Evolutionary conservation across 1,140 invertebrate species (phyloP), one percentile per base, ranked within the genome.

Genomic region (Cotesia glomerata): DNA sequence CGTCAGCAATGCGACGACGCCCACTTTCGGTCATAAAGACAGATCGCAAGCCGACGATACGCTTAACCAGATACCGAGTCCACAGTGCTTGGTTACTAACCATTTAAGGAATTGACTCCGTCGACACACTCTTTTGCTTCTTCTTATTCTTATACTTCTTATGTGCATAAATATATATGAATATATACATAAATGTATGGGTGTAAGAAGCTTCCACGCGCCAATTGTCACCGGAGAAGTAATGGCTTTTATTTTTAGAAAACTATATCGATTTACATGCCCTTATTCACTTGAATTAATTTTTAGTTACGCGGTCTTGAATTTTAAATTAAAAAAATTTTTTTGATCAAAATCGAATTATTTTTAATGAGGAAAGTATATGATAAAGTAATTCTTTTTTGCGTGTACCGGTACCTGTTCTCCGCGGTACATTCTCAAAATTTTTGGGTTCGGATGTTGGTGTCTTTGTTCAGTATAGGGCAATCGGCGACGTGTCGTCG

Each of bases 21-120:
- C 73, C 78, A 74, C 75, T 78, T 78, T 76, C 70, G 79, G 77
- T 77, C 75, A 74, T 74, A 79, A 78, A 79, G 75, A 78, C 76
- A 78, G 78, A 77, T 78, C 78, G 75, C 74, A 75, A 78, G 75
- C 71, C 77, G 74, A 77, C 74, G 76, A 79, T 77, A 76, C 71
- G 73, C 74, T 36, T 45, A 45, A 45, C 39, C 39, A 45, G 39
- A 26, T 26, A 26, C 26, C 26, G 75, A 78, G 73, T 74, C 26
- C 26, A 26, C 26, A 26, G 70, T 72, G 63, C 51, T 32, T 35
- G 35, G 74, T 69, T 72, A 71, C 74, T 56, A 51, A 14, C 78
- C 78, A 76, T 79, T 77, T 79, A 79, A 75, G 78, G 78, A 72
- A 76, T 72, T 69, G 70, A 11, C 36, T 66, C 62, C 26, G 51